phyloP scores from a whole-genome alignment of 1,140 invertebrate genomes.

The Cylas formicarius region DNA sequence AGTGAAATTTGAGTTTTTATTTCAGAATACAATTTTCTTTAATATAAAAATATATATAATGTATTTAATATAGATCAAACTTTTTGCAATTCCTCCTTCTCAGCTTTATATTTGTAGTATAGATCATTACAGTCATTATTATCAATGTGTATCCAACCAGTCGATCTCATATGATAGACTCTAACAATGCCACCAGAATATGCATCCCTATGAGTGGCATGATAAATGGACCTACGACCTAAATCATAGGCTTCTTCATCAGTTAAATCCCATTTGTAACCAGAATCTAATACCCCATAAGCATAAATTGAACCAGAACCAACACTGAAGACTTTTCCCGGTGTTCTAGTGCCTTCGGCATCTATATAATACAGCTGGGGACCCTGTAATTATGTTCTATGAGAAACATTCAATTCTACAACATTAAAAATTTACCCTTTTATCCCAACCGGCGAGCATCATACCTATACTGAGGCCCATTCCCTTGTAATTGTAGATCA shows the following conservation, averaged over 20 bases:
- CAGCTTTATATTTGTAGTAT: conserved; percentile 74
- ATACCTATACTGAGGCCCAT: conserved; percentile 72
- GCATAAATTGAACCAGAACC: conserved; percentile 97
- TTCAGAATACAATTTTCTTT: too few relatives aligned
- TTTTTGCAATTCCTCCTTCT: conserved; percentile 51
- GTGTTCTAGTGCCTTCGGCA: conserved; percentile 87
- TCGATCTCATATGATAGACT: conserved; percentile 90
- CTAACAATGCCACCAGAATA: conserved; percentile 93
- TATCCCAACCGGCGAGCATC: conserved; percentile 98
- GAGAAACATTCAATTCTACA: background rate
- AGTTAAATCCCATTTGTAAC: conserved; percentile 78
- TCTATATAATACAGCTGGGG: conserved; percentile 96
- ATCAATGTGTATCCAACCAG: conserved; percentile 88
- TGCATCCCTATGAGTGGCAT: conserved; percentile 95
- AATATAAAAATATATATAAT: too few relatives aligned
- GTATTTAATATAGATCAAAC: too few relatives aligned
- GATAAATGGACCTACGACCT: conserved; percentile 90
- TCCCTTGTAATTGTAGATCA: conserved; percentile 93
- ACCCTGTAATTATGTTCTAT: conserved; percentile 53
- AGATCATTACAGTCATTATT: conserved; percentile 86
- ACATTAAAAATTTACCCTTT: conserved; percentile 56
- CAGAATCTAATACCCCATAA: conserved; percentile 91
- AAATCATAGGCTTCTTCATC: conserved; percentile 91
- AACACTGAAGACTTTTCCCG: conserved; percentile 90
- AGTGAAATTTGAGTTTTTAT: too few relatives aligned